Percentiles rank a stretch among this genome's conserved stretches.
phyloP scores from a whole-genome alignment of 2,888 invertebrate species.

The Penaeus monodon region DNA sequence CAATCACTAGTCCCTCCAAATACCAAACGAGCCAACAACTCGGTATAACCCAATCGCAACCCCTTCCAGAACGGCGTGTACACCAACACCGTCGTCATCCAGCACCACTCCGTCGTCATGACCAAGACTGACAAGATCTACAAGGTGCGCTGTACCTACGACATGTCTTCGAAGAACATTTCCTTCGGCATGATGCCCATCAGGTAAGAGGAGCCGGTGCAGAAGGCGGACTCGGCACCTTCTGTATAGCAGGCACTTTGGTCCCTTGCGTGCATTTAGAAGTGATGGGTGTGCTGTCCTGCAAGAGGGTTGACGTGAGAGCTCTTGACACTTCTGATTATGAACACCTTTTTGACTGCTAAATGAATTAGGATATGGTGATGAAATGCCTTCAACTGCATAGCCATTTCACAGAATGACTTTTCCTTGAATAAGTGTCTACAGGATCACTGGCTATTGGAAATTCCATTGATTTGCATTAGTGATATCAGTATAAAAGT shows the following conservation, averaged over 20 bases:
- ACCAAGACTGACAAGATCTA: constrained; percentile 96
- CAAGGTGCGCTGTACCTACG: constrained; percentile 95
- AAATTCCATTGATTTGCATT: too few species aligned
- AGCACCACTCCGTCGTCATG: constrained; percentile 96
- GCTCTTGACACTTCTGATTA: too few species aligned
- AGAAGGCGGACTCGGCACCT: background rate
- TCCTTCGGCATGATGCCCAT: constrained; percentile 98
- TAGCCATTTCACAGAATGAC: background rate
- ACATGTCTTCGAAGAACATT: constrained; percentile 95
- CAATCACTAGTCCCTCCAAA: background rate
- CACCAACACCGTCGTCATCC: constrained; percentile 92
- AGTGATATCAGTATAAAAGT: too few species aligned
- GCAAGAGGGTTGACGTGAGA: too few species aligned
- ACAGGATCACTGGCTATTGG: background rate
- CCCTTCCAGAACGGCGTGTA: constrained; percentile 87
- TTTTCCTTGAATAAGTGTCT: background rate
- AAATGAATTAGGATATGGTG: too few species aligned
- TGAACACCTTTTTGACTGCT: too few species aligned
- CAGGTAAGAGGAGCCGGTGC: constrained; percentile 73
- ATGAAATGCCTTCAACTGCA: background rate
- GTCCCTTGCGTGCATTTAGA: too few species aligned
- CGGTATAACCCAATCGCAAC: background rate
- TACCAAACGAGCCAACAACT: background rate
- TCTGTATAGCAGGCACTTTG: too few species aligned
- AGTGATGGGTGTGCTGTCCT: too few species aligned